Base-by-base conservation (phyloP, 2,888 invertebrate genomes). In the Sarcophaga rosellei region DNA sequence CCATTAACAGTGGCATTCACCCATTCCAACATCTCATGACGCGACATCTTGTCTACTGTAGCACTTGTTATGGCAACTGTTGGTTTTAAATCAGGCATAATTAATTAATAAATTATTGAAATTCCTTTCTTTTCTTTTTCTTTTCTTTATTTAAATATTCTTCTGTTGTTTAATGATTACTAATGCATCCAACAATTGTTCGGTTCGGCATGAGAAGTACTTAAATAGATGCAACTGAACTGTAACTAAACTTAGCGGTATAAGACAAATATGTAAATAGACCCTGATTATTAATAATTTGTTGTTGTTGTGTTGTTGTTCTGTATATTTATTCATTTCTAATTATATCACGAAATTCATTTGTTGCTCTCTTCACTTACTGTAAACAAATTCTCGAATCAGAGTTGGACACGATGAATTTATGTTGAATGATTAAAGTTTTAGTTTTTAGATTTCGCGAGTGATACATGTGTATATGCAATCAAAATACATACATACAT, bases 11-110 rank as follows among this genome's bases (percentile, higher is more conserved):
- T 98, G 92, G 97, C 97, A 93, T 99, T 99, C 87, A 99, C 98
- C 99, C 99, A 99, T 84, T 97, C 96, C 88, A 99, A 94, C 97
- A 99, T 98, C 91, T 99, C 99, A 95, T 99, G 98, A 89, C 99
- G 96, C 90, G 99, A 99, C 88, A 99, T 95, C 93, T 99, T 99
- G 90, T 99, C 99, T 72, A 97, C 81, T 4, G 89, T 90, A 45
- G 84, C 83, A 65, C 88, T 91, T 59, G 91, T 91, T 21, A 91
- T 61, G 0, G 91, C 68, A 2, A 91, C 89, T 5, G 90, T 89
- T 66, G 81, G 70, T 81, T 91, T 91, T 1, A 90, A 62, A 20
- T 92, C 90, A 5, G 84, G 76, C 89, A 90, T 88, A 20, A 8
- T 66, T 88, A 20, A 8, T 66, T 53, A 15, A 61, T 12, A 35